phyloP scores from a whole-genome alignment of 2,888 invertebrate species.

The Brachycybe producta region DNA sequence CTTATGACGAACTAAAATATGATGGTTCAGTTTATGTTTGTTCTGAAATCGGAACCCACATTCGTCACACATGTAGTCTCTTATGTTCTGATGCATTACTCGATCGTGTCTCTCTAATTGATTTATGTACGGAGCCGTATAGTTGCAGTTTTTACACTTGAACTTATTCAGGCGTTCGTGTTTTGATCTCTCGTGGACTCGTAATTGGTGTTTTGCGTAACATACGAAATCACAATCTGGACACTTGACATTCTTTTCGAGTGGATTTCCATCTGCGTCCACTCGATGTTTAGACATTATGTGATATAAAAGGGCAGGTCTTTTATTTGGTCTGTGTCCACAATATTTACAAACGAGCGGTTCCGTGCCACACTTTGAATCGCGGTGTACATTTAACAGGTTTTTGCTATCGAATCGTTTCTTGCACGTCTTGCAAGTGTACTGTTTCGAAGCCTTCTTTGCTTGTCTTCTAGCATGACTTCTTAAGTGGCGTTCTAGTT shows the following conservation, averaged over 20 bases:
- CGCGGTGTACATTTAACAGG: constrained; percentile 1
- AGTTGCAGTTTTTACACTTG: constrained; percentile 24
- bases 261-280: constrained; percentile 5
- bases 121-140: constrained; percentile 24
- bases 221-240: constrained; percentile 18
- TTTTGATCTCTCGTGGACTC: constrained; percentile 24
- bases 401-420: constrained; percentile 7
- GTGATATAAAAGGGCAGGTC: constrained; percentile 3
- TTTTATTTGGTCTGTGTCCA: constrained; percentile 19
- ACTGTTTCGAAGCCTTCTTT: not conserved
- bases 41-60: constrained; percentile 7
- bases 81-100: constrained; percentile 25
- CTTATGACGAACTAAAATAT: constrained; percentile 25
- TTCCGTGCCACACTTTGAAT: not conserved
- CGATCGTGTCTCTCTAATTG: constrained; percentile 26
- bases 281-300: constrained; percentile 1
- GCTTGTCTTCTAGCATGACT: no score
- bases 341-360: constrained; percentile 22
- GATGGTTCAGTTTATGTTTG: constrained; percentile 24
- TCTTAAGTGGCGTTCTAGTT: not conserved
- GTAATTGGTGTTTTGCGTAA: constrained; percentile 25
- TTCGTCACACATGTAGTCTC: constrained; percentile 4
- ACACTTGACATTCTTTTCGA: constrained; percentile 3
- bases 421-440: constrained; percentile 7
- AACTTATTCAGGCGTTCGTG: constrained; percentile 22